Conservation (phyloP, 2,888 invertebrate species). For the Tiliacea aurago region DNA sequence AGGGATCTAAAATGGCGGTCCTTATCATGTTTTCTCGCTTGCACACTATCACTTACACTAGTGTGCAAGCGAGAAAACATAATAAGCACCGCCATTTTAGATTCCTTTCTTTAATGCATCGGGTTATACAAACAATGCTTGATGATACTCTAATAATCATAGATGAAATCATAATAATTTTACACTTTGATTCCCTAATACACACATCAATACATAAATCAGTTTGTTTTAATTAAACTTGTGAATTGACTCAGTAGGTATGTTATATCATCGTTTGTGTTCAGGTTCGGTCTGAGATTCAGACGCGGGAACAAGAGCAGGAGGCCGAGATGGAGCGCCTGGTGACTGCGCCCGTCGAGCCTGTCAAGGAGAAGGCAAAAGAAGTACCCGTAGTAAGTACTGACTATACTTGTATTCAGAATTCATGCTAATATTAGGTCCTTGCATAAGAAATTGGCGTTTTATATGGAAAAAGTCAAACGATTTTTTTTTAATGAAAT, state of each 20-base stretch:
- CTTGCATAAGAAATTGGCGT: no score
- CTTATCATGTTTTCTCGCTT: no score
- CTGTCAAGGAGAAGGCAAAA: conserved; percentile 85
- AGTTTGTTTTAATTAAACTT: not conserved
- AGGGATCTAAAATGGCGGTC: no score
- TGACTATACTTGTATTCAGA: not conserved
- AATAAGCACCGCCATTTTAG: no score
- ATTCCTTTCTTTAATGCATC: no score
- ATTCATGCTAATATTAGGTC: no score
- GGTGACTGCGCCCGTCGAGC: conserved; percentile 83
- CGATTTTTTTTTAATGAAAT: no score
- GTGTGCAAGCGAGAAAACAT: no score
- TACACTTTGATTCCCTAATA: not conserved
- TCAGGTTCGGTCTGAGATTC: conserved; percentile 98
- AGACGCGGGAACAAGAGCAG: conserved; percentile 93
- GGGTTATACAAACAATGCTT: not conserved
- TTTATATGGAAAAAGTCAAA: no score
- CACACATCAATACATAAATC: not conserved
- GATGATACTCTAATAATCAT: not conserved
- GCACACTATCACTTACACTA: no score
- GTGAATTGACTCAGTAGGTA: not conserved
- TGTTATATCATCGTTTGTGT: not conserved
- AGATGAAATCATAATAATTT: not conserved
- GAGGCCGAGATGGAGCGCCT: conserved; percentile 95
- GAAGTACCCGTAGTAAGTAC: conserved; percentile 79